Conservation (phyloP, 2,888 invertebrate genomes). For the Drosophila glabriapex region DNA sequence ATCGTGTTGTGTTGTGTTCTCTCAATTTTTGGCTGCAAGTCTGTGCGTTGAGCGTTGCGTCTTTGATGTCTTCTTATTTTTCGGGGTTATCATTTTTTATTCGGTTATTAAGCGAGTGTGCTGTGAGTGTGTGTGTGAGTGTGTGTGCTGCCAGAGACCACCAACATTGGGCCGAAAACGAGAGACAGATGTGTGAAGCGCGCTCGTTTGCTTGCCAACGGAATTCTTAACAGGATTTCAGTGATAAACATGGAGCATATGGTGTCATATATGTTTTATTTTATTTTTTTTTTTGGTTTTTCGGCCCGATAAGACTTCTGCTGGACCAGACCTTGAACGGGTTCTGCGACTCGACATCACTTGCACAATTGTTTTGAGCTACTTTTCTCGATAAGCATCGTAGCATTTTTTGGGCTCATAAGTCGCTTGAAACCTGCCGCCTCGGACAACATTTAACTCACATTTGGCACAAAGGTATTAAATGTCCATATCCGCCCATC, state of each 20-base stretch:
- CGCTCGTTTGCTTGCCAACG: conserved; percentile 39
- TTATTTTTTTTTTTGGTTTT: not conserved
- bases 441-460: conserved; percentile 61
- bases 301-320: conserved; percentile 2
- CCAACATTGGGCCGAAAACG: conserved; percentile 51
- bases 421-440: conserved; percentile 53
- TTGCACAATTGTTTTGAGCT: conserved; percentile 38
- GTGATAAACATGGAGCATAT: conserved; percentile 56
- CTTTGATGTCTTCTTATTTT: conserved; percentile 81
- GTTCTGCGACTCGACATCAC: conserved; percentile 18
- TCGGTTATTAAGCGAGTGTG: conserved; percentile 74
- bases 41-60: conserved; percentile 52
- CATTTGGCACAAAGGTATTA: conserved; percentile 72
- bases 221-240: conserved; percentile 59
- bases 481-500: conserved; percentile 78
- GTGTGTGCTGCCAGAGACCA: conserved; percentile 35
- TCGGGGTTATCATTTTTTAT: conserved; percentile 79
- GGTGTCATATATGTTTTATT: conserved; percentile 50
- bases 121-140: not conserved
- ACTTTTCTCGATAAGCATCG: conserved; percentile 50
- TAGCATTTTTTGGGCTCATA: conserved; percentile 1
- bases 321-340: conserved; percentile 14
- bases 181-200: conserved; percentile 74
- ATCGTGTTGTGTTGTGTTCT: conserved; percentile 45
- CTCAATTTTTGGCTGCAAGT: conserved; percentile 52